Base-by-base conservation (phyloP, 2,797 vertebrate genomes). In the Chrosomus eos region DNA sequence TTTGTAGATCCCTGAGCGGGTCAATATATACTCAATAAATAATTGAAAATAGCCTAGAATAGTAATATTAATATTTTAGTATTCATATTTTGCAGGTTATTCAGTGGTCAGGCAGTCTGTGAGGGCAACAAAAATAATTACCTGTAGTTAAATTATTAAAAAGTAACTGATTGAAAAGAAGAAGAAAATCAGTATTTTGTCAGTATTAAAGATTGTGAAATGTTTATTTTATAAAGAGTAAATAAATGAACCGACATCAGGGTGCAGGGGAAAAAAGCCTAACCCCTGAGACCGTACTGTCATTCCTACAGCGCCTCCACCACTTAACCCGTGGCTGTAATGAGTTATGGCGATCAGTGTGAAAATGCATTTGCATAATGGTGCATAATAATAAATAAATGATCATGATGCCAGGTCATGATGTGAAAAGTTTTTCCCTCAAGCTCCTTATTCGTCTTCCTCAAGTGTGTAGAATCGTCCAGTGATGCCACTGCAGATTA, bases 351-450 rank as follows among this genome's bases (percentile, higher is more conserved):
- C 31, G 23, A 72, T 33, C 66, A 71, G 53, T 72, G 75, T 78
- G 66, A 64, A 72, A 79, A 85, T 28, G 14, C 4, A 71, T 81
- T 71, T 78, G 43, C 76, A 87, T 68, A 55, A 51, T 80, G 55
- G 68, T 80, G 76, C 76, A 53, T 72, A 76, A 26, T 58, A 72
- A 76, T 83, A 82, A 67, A 85, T 81, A 77, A 73, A 85, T 85
- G 68, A 85, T 71, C 79, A 67, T 70, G 40, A 58, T n/a, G 72
- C 72, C 64, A 74, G 62, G 62, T 81, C 81, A 74, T 79, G 81
- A 31, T 66, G 40, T 67, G 82, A 64, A 31, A 79, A 67, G 23
- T 28, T 79, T 67, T 23, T 51, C 83, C 62, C 79, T 87, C 26
- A 58, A 82, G 82, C 82, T 72, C 36, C 45, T 26, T 43, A 43